Evolutionary conservation across 2,888 invertebrate species (phyloP).

Genomic region (Mythimna albipuncta): DNA sequence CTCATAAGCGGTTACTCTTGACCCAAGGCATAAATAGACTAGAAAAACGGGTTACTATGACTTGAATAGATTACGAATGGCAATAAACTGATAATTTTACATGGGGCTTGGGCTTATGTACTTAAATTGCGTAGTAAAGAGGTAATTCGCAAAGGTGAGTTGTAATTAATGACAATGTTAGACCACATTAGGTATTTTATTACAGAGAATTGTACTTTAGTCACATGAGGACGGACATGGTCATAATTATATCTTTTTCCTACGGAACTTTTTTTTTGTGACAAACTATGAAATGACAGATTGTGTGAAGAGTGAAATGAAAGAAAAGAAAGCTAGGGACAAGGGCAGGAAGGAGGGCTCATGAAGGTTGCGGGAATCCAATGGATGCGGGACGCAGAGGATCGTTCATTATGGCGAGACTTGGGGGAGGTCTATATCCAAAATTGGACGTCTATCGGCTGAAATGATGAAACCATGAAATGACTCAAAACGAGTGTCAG

Average conservation of each 20-base stretch:
- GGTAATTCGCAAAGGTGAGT: slow-evolving; percentile 14
- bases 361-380: no score
- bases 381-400: no score
- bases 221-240: no score
- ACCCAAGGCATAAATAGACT: slow-evolving; percentile 23
- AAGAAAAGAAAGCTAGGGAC: no score
- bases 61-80: slow-evolving; percentile 22
- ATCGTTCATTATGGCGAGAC: no score
- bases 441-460: no score
- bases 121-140: slow-evolving; percentile 14
- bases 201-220: neutral
- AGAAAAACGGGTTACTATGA: slow-evolving; percentile 26
- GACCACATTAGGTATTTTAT: slow-evolving; percentile 2
- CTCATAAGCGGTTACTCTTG: slow-evolving; percentile 21
- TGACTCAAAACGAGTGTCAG: no score
- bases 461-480: no score
- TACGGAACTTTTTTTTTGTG: neutral
- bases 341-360: no score
- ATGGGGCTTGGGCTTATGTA: neutral
- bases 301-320: no score
- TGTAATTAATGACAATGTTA: slow-evolving; percentile 10
- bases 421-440: no score
- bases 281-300: no score
- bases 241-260: neutral
- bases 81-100: slow-evolving; percentile 30